phyloP scores from a whole-genome alignment of 2,888 invertebrate species.

The Drosophila prostipennis region DNA sequence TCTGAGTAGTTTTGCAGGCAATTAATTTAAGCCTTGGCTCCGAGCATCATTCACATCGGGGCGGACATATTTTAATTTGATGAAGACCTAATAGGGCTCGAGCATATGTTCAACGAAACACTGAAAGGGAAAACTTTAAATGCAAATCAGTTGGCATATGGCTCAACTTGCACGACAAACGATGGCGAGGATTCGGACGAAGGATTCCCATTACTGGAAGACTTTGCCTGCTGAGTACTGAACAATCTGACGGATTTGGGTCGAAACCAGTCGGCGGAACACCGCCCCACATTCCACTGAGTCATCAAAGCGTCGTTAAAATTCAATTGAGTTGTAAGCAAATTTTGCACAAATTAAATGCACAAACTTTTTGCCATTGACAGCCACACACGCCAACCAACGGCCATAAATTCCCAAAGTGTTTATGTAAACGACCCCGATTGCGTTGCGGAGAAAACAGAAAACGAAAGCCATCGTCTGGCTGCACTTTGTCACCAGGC shows the following conservation, averaged over 20 bases:
- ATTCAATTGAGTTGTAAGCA: constrained; percentile 73
- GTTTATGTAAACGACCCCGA: constrained; percentile 75
- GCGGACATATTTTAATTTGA: constrained; percentile 73
- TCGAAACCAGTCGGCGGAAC: constrained; percentile 28
- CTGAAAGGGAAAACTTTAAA: constrained; percentile 46
- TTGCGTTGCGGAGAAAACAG: constrained; percentile 21
- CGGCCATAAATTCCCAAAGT: constrained; percentile 69
- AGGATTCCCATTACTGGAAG: constrained; percentile 17
- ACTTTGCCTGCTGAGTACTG: background rate
- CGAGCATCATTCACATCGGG: constrained; percentile 59
- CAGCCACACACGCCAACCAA: constrained; percentile 38
- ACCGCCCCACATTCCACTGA: constrained; percentile 36
- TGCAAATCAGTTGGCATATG: constrained; percentile 55
- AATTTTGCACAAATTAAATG: constrained; percentile 74
- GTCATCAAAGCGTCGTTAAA: constrained; percentile 75
- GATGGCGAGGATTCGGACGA: constrained; percentile 20
- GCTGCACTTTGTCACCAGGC: constrained; percentile 74
- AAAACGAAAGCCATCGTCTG: constrained; percentile 49
- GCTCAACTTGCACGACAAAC: constrained; percentile 23
- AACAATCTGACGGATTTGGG: background rate
- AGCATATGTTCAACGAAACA: constrained; percentile 62
- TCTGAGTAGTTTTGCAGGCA: constrained; percentile 64
- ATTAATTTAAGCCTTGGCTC: constrained; percentile 65
- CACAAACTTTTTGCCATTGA: constrained; percentile 72
- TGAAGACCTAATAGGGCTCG: constrained; percentile 62